These are phyloP conservation scores for Chrysolina oricalcia DNA, from an alignment of 2,888 invertebrate species.

Conservation along the genomic window DNA sequence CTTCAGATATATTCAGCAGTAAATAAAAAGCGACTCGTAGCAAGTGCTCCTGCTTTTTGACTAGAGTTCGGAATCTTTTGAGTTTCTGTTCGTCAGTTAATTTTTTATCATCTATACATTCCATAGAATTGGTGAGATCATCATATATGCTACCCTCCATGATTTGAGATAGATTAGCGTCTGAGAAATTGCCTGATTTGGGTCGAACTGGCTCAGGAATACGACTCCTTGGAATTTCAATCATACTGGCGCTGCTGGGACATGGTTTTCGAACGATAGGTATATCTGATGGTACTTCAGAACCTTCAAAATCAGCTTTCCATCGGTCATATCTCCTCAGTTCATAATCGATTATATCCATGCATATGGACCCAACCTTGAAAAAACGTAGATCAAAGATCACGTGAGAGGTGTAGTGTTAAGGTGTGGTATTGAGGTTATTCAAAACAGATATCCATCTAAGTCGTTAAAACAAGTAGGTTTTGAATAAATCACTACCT, in stretches of 20 bases:
- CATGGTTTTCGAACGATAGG: conserved; percentile 68
- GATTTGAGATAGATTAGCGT: conserved; percentile 73
- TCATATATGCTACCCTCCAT: conserved; percentile 77
- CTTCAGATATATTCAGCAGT: conserved; percentile 95
- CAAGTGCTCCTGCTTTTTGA: conserved; percentile 94
- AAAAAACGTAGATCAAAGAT: not conserved
- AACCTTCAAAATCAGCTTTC: conserved; percentile 83
- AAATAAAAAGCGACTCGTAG: conserved; percentile 93
- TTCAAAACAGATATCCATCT: no score
- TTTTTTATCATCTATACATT: conserved; percentile 69
- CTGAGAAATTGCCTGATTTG: conserved; percentile 81
- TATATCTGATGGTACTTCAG: conserved; percentile 70
- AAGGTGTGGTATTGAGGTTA: no score
- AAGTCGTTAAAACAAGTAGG: no score
- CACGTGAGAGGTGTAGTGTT: no score
- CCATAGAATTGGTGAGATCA: conserved; percentile 69
- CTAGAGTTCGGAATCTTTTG: conserved; percentile 88
- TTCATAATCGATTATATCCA: conserved; percentile 97
- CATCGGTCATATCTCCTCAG: conserved; percentile 94
- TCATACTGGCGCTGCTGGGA: conserved; percentile 72
- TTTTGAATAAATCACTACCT: no score
- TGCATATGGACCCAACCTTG: conserved; percentile 94
- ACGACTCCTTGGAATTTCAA: conserved; percentile 76
- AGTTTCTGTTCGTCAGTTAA: conserved; percentile 71
- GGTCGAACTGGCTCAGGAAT: conserved; percentile 84